Base-by-base conservation (phyloP, 2,888 invertebrate species). In the Spodoptera exigua region DNA sequence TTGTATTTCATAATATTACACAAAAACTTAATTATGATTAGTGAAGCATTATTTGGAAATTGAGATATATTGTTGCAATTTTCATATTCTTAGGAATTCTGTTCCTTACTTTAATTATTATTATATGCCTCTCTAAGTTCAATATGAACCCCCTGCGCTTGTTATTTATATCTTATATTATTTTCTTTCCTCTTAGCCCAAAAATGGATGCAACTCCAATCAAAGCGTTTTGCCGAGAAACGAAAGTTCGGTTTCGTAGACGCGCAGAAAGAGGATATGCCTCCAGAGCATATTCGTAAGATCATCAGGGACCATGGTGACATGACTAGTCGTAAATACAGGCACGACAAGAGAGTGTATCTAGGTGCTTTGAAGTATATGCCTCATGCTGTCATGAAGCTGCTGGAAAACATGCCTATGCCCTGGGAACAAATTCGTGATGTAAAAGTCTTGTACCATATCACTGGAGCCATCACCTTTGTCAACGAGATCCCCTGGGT, bases 401-500 rank as follows among this genome's bases (percentile, higher is more conserved):
- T 99, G 1, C 91, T 99, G 61, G 99, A 99, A 89, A 99, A 99
- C 89, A 99, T 99, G 99, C 99, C 99, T 0, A 99, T 99, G 99
- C 99, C 99, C 0, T 99, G 99, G 99, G 99, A 99, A 89, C 99
- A 99, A 93, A 99, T 99, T 68, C 95, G 99, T 65, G 99, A 99
- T 89, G 99, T 99, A 0, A 98, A 98, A 92, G 99, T 99, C 7
- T 94, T 99, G 21, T 99, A 99, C 88, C 99, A 99, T 84, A 99
- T 99, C 65, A 99, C 99, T 9, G 99, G 99, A 46, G 99, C 99
- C 12, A 99, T 99, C 65, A 99, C 99, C 7, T 99, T 99, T 92
- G 99, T 99, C 3, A 99, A 99, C 94, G 99, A 99, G 95, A 99
- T 99, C 81, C 99, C 99, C 1, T 99, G 99, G 99, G 99, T 99